phyloP scores from a whole-genome alignment of 2,113 vertebrate species.

The Fulmarus glacialis region DNA sequence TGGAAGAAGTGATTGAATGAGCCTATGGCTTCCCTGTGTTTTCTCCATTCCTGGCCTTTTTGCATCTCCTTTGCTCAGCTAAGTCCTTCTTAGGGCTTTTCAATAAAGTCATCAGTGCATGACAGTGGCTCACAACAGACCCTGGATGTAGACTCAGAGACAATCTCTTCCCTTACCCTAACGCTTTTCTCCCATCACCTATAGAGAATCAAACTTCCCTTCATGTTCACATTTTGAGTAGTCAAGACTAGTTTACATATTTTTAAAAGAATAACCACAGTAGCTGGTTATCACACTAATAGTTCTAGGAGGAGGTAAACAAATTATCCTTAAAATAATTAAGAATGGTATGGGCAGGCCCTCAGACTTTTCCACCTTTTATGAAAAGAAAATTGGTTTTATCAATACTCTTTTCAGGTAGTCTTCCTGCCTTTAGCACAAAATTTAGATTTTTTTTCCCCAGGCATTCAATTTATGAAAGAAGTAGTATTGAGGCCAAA shows the following conservation, averaged over 20 bases:
- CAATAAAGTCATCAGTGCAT: not conserved
- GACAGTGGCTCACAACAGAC: rapidly evolving
- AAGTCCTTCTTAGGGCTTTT: not conserved
- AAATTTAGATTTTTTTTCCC: rapidly evolving
- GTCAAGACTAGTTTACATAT: rapidly evolving
- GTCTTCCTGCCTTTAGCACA: not conserved
- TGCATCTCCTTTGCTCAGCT: not conserved
- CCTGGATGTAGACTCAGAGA: not conserved
- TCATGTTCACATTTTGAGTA: not conserved
- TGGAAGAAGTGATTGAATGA: not conserved
- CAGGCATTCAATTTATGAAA: not conserved
- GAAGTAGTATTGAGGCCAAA: not conserved
- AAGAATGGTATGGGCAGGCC: not conserved
- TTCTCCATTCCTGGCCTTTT: not conserved
- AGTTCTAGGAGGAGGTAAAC: not conserved
- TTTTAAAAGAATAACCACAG: not conserved
- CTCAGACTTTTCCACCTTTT: not conserved
- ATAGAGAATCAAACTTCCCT: not conserved
- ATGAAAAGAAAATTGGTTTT: not conserved
- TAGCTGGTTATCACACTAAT: no score
- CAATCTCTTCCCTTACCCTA: not conserved
- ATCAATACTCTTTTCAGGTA: rapidly evolving
- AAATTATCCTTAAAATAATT: not conserved
- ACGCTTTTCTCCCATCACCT: not conserved
- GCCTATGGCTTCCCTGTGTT: rapidly evolving